phyloP scores from a whole-genome alignment of 2,888 invertebrate species.

The Pemphredon lugubris region DNA sequence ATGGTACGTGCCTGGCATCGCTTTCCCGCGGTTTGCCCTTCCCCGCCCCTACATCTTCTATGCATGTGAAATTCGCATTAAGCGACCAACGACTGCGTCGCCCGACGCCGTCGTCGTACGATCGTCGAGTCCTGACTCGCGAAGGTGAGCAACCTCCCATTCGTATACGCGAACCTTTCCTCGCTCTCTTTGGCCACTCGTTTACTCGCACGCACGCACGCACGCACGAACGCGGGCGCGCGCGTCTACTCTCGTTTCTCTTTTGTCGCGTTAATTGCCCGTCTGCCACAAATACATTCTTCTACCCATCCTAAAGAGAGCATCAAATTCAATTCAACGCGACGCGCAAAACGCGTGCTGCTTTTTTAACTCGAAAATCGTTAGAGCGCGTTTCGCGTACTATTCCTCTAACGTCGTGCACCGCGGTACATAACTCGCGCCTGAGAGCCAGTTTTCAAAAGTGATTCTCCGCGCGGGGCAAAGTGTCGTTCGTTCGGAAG shows the following conservation, averaged over 20 bases:
- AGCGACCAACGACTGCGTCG: constrained; percentile 53
- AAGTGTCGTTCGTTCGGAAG: too few species aligned
- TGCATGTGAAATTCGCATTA: constrained; percentile 71
- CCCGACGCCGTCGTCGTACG: too few species aligned
- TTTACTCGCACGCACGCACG: neutral
- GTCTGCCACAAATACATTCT: constrained; percentile 17
- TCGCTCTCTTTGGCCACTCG: neutral
- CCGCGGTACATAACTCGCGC: too few species aligned
- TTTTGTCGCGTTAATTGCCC: constrained; percentile 51
- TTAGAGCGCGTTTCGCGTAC: too few species aligned
- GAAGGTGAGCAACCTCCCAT: constrained; percentile 30
- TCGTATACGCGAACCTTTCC: constrained; percentile 18
- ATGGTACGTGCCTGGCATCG: constrained; percentile 74
- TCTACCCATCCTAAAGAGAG: too few species aligned
- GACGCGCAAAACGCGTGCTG: too few species aligned
- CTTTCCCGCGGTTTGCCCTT: constrained; percentile 51
- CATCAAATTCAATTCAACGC: too few species aligned
- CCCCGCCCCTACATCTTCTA: constrained; percentile 43
- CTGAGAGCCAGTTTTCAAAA: too few species aligned
- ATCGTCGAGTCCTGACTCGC: constrained; percentile 25
- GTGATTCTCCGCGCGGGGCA: too few species aligned
- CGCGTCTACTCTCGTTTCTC: constrained; percentile 15
- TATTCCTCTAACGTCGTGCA: too few species aligned
- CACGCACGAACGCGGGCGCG: too few species aligned
- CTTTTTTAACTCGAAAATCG: too few species aligned